Evolutionary conservation across 30 jellyfish, hydroid and myxozoan species (phyloP).

Genomic region (Pseudorhiza aurosa): DNA sequence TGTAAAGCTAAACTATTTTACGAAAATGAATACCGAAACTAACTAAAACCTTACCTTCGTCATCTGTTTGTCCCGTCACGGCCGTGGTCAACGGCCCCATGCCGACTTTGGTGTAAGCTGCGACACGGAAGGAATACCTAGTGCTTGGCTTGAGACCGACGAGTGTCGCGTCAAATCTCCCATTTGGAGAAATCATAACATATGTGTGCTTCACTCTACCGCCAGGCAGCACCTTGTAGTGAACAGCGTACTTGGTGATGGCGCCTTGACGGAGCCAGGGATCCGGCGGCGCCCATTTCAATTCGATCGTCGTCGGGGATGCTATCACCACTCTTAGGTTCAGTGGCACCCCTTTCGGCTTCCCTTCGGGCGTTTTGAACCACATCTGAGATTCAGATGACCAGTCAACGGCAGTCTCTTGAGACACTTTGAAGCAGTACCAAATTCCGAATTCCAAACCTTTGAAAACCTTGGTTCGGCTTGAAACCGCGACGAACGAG

Average conservation of each 20-base stretch:
- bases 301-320: conserved; percentile 85
- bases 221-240: conserved; percentile 41
- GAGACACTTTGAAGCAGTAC: conserved; percentile 87
- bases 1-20: too few relatives aligned
- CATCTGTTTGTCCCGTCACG: conserved; percentile 60
- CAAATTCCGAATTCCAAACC: conserved; percentile 84
- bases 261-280: conserved; percentile 93
- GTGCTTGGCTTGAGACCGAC: conserved; percentile 71
- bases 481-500: conserved; percentile 46
- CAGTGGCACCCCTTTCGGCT: conserved; percentile 86
- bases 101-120: conserved; percentile 82
- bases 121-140: conserved; percentile 60
- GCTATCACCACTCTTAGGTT: conserved; percentile 80
- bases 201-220: conserved; percentile 25
- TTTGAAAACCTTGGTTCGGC: conserved; percentile 46
- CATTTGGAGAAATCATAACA: conserved; percentile 32
- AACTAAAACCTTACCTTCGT: conserved; percentile 75
- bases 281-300: conserved; percentile 92
- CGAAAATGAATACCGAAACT: too few relatives aligned
- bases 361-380: conserved; percentile 85
- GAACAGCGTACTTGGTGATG: conserved; percentile 69
- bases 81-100: conserved; percentile 67
- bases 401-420: conserved; percentile 79
- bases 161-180: conserved; percentile 45
- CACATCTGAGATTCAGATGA: conserved; percentile 71